Conservation (phyloP, 2,113 vertebrate genomes). For the Oceanodroma tethys region DNA sequence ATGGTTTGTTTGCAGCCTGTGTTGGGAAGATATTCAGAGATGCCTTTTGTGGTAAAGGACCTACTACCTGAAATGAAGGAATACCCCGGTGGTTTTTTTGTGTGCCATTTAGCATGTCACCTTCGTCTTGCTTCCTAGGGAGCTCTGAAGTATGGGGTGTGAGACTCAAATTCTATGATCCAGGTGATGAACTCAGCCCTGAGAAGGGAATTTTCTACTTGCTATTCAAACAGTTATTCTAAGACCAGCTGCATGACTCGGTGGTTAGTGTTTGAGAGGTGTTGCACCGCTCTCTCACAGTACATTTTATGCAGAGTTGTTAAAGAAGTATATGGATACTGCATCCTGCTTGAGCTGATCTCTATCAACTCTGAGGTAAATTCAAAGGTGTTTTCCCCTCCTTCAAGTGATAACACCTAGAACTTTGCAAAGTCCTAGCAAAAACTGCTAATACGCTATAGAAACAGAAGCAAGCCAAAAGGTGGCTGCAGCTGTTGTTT, state of each 20-base stretch:
- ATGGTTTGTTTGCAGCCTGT: not conserved
- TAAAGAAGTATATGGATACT: not conserved
- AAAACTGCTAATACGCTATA: not conserved
- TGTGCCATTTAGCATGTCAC: not conserved
- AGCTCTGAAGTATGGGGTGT: not conserved
- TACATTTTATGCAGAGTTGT: not conserved
- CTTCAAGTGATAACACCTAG: not conserved
- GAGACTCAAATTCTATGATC: not conserved
- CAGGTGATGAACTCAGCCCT: not conserved
- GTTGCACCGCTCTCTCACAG: not conserved
- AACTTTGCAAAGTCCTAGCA: not conserved
- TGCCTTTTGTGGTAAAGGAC: not conserved
- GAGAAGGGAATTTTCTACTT: not conserved
- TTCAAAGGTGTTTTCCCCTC: not conserved
- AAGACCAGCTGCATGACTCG: not conserved
- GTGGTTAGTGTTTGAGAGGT: not conserved
- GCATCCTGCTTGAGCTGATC: not conserved
- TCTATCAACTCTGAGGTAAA: not conserved
- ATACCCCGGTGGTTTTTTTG: not conserved
- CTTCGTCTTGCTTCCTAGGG: not conserved
- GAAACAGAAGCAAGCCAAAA: slow-evolving; percentile 5
- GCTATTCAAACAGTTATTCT: not conserved
- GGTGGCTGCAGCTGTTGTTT: slow-evolving; percentile 55
- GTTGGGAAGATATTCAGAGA: not conserved
- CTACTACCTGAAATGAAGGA: not conserved